A percentile compares a stretch with the other conserved stretches of the same genome.
Conservation (phyloP, 2,888 invertebrate species). For the Hemicrepidius hirtus region DNA sequence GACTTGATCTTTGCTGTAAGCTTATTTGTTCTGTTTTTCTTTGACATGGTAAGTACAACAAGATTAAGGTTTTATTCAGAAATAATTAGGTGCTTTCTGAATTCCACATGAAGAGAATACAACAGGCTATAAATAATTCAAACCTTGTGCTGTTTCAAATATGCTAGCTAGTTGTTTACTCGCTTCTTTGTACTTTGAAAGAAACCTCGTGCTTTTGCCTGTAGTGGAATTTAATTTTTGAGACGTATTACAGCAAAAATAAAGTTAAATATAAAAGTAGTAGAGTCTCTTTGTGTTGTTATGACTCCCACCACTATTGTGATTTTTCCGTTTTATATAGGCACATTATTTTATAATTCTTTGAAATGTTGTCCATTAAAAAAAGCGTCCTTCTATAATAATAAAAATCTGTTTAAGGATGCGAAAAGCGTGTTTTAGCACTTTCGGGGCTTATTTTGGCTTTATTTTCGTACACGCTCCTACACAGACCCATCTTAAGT, state of each 20-base stretch:
- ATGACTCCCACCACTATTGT: background rate
- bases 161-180: slow-evolving; percentile 28
- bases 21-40: slow-evolving; percentile 1
- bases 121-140: slow-evolving; percentile 29
- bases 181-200: slow-evolving; percentile 18
- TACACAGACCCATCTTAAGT: slow-evolving; percentile 26
- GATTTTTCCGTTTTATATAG: background rate
- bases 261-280: slow-evolving; percentile 1
- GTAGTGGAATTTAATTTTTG: slow-evolving; percentile 28
- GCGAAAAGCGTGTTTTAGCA: slow-evolving; percentile 19
- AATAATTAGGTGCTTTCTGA: slow-evolving; percentile 25
- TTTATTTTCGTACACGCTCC: slow-evolving; percentile 11
- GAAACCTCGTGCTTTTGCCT: slow-evolving; percentile 19
- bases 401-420: slow-evolving; percentile 20
- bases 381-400: slow-evolving; percentile 6
- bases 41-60: slow-evolving; percentile 15
- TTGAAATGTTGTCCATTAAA: background rate
- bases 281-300: slow-evolving; percentile 1
- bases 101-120: slow-evolving; percentile 23
- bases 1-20: background rate
- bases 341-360: background rate
- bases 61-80: slow-evolving; percentile 24
- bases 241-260: slow-evolving; percentile 10
- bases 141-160: slow-evolving; percentile 29
- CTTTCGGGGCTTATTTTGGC: slow-evolving; percentile 17